Evolutionary conservation across 2,888 invertebrate species (phyloP), one percentile per base, ranked within the genome.

Genomic region (Lepidocyrtinus sp.): DNA sequence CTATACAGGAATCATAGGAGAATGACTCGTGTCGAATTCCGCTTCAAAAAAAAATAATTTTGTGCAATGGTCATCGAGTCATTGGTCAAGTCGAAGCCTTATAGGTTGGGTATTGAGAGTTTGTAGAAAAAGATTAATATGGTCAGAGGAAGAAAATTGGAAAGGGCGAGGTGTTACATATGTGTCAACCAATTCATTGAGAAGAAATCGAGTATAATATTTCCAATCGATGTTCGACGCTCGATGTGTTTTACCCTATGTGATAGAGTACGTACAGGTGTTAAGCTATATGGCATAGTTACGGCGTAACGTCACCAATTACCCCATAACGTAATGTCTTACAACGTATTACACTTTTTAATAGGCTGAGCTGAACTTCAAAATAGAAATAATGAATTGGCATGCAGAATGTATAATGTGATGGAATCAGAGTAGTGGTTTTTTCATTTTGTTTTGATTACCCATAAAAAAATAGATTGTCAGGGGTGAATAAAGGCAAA

Each of bases 91-190:
- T n/a, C n/a, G n/a, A n/a, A n/a, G n/a, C n/a, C n/a, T n/a, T n/a
- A n/a, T n/a, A n/a, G n/a, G n/a, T n/a, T n/a, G n/a, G n/a, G n/a
- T n/a, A n/a, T n/a, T n/a, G n/a, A n/a, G n/a, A n/a, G n/a, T n/a
- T n/a, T n/a, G n/a, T n/a, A n/a, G n/a, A n/a, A n/a, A n/a, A 63
- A 69, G 75, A 75, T 75, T 75, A 63, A 75, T 75, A 68, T 62
- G 70, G 63, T 70, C 69, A 70, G 19, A 63, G 69, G 75, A 63
- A 69, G 75, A 75, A 50, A 75, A 75, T 75, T 75, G 75, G 75
- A 75, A 63, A 63, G 75, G 69, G 55, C 69, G 69, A 69, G 55
- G 55, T 69, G 69, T 22, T 69, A 9, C 50, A 69, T 21, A 17
- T 36, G 71, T 71, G 71, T 71, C 71, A 71, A 62, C 59, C 45